Evolutionary conservation across 2,888 invertebrate genomes (phyloP), one percentile per base, ranked within the genome.

Genomic region (Sialis fuliginosa): DNA sequence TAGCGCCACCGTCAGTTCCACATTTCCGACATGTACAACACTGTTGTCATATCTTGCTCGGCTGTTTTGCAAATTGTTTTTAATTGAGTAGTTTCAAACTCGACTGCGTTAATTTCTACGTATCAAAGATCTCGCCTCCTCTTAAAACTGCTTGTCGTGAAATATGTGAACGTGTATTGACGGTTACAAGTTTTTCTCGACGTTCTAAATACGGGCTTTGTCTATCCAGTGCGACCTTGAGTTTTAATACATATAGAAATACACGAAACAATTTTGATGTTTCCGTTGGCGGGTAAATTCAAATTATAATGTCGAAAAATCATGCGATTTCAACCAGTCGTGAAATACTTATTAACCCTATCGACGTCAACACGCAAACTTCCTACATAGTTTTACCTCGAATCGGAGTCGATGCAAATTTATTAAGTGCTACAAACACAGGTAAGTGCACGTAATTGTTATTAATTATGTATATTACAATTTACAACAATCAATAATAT

Each of bases 1-100:
- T 10, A n/a, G 8, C 37, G 37, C 12, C n/a, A 8, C 9, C 35
- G 10, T n/a, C 37, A n/a, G n/a, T 37, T 10, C 12, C 37, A 37
- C 48, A 51, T 51, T 55, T 55, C 56, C 56, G 55, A 51, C 50
- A 52, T 37, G 49, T 53, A 51, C 58, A 54, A 62, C 66, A 61
- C 59, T 66, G 66, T 66, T 66, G 66, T 66, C 66, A 65, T 60
- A 63, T 65, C 59, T 65, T 62, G 57, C 58, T 58, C 57, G 48
- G 48, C 49, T 48, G 47, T 43, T 37, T 43, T 44, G 39, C 22
- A 40, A 46, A 46, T 44, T 42, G 47, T 45, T 49, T 32, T 32
- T 42, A 30, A 42, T 30, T 42, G 31, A 42, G 30, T 42, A 12
- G n/a, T 33, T 12, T 33, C 33, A 33, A 31, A 43, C 13, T 43